A percentile compares a stretch with the other conserved stretches of the same genome.
phyloP scores from a whole-genome alignment of 2,888 invertebrate genomes.

The Nysson spinosus region DNA sequence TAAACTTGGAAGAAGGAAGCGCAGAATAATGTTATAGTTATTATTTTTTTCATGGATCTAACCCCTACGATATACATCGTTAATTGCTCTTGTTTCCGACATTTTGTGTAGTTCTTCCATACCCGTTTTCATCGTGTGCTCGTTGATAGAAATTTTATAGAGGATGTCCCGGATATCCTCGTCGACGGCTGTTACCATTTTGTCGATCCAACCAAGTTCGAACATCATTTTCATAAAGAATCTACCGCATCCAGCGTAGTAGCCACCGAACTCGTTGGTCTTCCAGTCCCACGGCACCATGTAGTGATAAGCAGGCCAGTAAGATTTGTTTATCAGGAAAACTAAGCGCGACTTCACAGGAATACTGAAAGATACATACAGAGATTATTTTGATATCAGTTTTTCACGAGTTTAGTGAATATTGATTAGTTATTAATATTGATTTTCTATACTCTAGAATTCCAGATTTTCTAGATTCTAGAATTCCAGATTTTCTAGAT shows the following conservation, averaged over 20 bases:
- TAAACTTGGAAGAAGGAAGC: no score
- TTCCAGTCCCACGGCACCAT: conserved; percentile 88
- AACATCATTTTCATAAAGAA: conserved; percentile 85
- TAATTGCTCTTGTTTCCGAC: conserved; percentile 57
- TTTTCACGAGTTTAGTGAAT: no score
- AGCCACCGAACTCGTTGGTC: conserved; percentile 88
- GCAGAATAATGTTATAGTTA: no score
- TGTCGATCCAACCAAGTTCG: conserved; percentile 82
- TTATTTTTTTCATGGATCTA: no score
- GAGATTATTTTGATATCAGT: no score
- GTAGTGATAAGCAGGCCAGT: conserved; percentile 91
- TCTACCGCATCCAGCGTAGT: conserved; percentile 83
- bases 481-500: no score
- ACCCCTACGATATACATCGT: no score
- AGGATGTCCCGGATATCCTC: conserved; percentile 83
- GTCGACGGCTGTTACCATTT: conserved; percentile 83
- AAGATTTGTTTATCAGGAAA: conserved; percentile 85
- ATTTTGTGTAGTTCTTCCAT: conserved; percentile 61
- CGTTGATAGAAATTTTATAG: conserved; percentile 78
- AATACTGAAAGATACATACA: conserved; percentile 81
- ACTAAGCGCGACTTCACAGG: conserved; percentile 87
- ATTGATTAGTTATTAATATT: no score
- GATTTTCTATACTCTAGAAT: no score
- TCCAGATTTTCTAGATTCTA: no score
- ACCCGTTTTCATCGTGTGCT: conserved; percentile 63